phyloP scores from a whole-genome alignment of 2,888 invertebrate species.

The Mimachlamys varia region DNA sequence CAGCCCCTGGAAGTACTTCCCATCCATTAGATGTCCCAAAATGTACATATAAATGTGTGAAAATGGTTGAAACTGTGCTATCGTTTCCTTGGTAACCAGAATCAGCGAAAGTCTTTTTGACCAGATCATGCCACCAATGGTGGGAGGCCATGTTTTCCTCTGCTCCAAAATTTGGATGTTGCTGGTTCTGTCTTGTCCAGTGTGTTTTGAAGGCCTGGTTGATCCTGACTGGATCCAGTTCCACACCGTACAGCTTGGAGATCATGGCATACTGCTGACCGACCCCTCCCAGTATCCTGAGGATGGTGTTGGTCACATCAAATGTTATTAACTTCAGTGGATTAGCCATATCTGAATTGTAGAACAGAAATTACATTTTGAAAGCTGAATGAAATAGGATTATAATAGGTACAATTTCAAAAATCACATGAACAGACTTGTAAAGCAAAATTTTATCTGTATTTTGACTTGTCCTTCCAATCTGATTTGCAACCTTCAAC shows the following conservation, averaged over 20 bases:
- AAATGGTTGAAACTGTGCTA: conserved; percentile 66
- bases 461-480: too few species aligned
- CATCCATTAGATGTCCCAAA: conserved; percentile 90
- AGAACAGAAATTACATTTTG: neutral
- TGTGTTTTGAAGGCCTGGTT: conserved; percentile 86
- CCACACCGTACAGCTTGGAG: conserved; percentile 87
- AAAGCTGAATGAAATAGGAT: too few species aligned
- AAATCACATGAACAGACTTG: too few species aligned
- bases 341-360: conserved; percentile 42
- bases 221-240: conserved; percentile 83
- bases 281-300: conserved; percentile 88
- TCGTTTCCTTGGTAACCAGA: conserved; percentile 64
- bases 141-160: conserved; percentile 87
- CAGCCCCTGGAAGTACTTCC: conserved; percentile 83
- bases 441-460: too few species aligned
- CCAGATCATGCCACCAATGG: conserved; percentile 91
- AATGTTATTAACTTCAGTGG: conserved; percentile 86
- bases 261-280: conserved; percentile 89
- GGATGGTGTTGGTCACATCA: conserved; percentile 93
- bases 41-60: conserved; percentile 81
- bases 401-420: too few species aligned
- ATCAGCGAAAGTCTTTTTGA: conserved; percentile 86
- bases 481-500: too few species aligned
- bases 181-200: conserved; percentile 86
- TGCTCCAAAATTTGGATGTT: conserved; percentile 92